phyloP scores from a whole-genome alignment of 2,113 vertebrate species.

The Colius striatus region DNA sequence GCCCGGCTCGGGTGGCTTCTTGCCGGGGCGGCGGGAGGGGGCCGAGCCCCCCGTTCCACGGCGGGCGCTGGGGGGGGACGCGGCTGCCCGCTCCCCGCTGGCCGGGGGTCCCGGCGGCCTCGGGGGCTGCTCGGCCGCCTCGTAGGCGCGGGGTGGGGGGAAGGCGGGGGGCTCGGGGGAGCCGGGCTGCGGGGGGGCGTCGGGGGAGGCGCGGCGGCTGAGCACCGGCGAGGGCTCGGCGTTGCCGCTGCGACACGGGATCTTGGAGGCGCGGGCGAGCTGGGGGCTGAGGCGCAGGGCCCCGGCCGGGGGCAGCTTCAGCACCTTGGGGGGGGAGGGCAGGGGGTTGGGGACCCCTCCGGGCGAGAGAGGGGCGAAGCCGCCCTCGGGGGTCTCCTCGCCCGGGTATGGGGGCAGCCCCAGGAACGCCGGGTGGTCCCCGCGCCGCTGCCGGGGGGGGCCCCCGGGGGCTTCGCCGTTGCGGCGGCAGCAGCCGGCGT shows the following conservation, averaged over 20 bases:
- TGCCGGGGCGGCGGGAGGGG: slow-evolving; percentile 73
- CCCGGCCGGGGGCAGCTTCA: slow-evolving; percentile 81
- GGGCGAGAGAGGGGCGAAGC: not conserved
- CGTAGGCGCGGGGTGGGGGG: not conserved
- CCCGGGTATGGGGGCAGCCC: not conserved
- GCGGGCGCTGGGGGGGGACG: slow-evolving; percentile 53
- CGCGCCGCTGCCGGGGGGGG: not conserved
- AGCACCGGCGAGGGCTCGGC: slow-evolving; percentile 87
- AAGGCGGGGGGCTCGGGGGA: not conserved
- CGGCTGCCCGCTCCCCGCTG: slow-evolving; percentile 33
- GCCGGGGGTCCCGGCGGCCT: not conserved
- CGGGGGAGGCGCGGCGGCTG: slow-evolving; percentile 37
- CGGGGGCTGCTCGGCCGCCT: not conserved
- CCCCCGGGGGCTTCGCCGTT: not conserved
- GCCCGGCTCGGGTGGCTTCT: slow-evolving; percentile 79
- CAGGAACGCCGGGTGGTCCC: not conserved
- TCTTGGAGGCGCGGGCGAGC: slow-evolving; percentile 88
- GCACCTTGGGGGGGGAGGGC: slow-evolving; percentile 86
- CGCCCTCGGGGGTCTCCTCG: slow-evolving; percentile 15
- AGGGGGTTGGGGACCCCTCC: slow-evolving; percentile 32
- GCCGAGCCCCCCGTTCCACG: slow-evolving; percentile 55
- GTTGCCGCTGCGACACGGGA: slow-evolving; percentile 90
- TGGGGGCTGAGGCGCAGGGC: slow-evolving; percentile 89
- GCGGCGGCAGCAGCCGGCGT: not conserved
- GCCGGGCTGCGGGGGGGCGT: slow-evolving; percentile 13